These are phyloP conservation scores for Myiozetetes cayanensis DNA, from an alignment of 2,113 vertebrate species.

Conservation along the genomic window DNA sequence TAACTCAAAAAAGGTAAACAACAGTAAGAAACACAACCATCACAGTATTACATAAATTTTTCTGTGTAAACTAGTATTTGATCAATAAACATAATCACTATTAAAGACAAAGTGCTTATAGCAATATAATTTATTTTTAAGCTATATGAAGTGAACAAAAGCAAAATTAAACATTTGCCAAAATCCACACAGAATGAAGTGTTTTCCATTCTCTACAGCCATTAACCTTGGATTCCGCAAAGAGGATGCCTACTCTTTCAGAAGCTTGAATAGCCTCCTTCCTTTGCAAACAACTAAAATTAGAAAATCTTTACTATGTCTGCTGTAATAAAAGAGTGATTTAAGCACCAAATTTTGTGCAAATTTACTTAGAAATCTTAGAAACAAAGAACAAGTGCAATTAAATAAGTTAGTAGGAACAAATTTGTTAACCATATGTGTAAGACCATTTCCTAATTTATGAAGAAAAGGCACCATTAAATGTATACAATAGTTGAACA, in stretches of 20 bases:
- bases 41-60: neutral
- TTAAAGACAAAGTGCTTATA: neutral
- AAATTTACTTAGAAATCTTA: neutral
- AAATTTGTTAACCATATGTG: neutral
- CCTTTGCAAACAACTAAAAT: neutral
- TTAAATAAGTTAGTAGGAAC: neutral
- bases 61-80: neutral
- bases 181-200: neutral
- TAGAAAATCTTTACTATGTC: neutral
- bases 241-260: neutral
- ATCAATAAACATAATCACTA: neutral
- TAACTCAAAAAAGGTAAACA: neutral
- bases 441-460: neutral
- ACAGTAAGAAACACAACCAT: neutral
- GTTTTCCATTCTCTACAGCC: neutral
- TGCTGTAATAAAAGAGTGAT: neutral
- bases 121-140: neutral
- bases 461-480: neutral
- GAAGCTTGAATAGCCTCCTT: neutral
- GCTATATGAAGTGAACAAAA: neutral
- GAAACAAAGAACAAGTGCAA: neutral
- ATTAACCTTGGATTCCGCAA: neutral
- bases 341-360: neutral
- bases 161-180: neutral
- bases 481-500: neutral